A percentile compares a stretch with the other conserved stretches of the same genome.
These are phyloP conservation scores for Xenotilapia longispinis DNA, from an alignment of 2,113 vertebrate genomes.

Conservation along the genomic window DNA sequence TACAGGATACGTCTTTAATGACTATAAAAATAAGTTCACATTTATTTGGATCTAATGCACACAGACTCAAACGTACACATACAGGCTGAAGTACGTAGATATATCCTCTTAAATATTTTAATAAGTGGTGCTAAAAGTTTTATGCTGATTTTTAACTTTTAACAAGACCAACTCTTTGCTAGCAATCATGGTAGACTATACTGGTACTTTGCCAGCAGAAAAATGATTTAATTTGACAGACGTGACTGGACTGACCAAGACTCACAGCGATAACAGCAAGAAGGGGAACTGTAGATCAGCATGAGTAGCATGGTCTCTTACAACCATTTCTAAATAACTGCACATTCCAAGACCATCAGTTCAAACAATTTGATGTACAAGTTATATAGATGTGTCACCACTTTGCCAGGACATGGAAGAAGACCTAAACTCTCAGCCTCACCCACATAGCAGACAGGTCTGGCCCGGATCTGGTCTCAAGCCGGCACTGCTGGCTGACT, in stretches of 20 bases:
- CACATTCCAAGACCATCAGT: neutral
- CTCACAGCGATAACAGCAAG: neutral
- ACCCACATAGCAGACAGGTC: neutral
- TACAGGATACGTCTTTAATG: neutral
- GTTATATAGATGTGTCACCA: neutral
- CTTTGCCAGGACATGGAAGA: neutral
- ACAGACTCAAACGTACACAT: neutral
- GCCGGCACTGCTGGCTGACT: accelerated
- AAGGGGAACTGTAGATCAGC: neutral
- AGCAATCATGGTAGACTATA: neutral
- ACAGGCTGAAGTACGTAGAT: neutral
- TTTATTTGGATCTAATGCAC: neutral
- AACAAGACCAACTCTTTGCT: neutral
- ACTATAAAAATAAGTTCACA: neutral
- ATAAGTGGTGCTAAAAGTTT: neutral
- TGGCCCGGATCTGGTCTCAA: neutral
- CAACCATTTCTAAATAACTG: neutral
- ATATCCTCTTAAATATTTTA: neutral
- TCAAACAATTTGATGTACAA: neutral
- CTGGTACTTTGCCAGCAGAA: neutral
- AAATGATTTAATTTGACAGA: neutral
- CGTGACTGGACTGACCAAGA: neutral
- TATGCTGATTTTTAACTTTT: neutral
- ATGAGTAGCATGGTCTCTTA: neutral
- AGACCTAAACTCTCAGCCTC: neutral